phyloP scores from a whole-genome alignment of 1,140 invertebrate genomes.

The Aphidius gifuensis region DNA sequence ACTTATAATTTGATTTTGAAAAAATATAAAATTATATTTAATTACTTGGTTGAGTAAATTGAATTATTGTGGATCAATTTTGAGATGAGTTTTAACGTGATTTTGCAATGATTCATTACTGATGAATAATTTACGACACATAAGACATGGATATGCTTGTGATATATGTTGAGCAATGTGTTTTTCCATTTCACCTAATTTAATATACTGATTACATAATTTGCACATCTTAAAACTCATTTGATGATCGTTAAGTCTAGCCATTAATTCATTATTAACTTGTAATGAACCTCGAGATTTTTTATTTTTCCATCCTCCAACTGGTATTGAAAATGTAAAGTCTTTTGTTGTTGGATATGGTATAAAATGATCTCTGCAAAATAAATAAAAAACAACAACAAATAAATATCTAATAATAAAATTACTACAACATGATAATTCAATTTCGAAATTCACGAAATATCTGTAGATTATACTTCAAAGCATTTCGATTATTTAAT shows the following conservation, averaged over 20 bases:
- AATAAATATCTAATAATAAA: no score
- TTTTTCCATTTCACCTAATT: slow-evolving; percentile 26
- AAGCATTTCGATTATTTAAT: no score
- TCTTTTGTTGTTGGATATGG: slow-evolving; percentile 35
- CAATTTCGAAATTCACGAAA: no score
- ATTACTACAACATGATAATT: no score
- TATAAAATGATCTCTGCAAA: no score
- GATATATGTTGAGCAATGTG: slow-evolving; percentile 38
- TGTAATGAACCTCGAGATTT: slow-evolving; percentile 38
- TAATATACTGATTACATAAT: slow-evolving; percentile 37
- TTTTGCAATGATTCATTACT: slow-evolving; percentile 37
- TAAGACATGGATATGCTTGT: slow-evolving; percentile 33
- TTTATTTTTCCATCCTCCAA: slow-evolving; percentile 33
- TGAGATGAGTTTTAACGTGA: slow-evolving; percentile 37
- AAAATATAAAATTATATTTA: no score
- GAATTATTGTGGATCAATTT: no score
- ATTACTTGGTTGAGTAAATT: no score
- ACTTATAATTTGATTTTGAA: no score
- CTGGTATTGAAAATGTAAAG: slow-evolving; percentile 38
- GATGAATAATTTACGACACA: slow-evolving; percentile 42
- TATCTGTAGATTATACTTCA: no score
- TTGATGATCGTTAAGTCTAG: slow-evolving; percentile 31
- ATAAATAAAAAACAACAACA: no score
- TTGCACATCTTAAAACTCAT: slow-evolving; percentile 32
- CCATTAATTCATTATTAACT: slow-evolving; percentile 26